A percentile compares a stretch with the other conserved stretches of the same genome.
Evolutionary conservation across 1,140 invertebrate species (phyloP).

Genomic region (Lamellibrachia luymesi): DNA sequence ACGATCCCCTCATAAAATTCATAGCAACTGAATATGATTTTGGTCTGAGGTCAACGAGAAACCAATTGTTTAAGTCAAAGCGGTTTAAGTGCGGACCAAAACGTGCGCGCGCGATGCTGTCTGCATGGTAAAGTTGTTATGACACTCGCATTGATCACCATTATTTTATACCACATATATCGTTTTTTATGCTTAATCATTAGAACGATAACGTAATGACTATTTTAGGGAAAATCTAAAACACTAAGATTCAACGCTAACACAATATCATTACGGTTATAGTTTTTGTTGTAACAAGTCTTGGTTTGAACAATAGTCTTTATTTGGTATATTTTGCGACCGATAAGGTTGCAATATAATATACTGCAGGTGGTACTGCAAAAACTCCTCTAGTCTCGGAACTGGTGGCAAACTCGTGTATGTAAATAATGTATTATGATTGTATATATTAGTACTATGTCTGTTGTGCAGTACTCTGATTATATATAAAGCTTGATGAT

Average conservation of each 20-base stretch:
- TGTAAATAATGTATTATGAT: background rate
- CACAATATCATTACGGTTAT: background rate
- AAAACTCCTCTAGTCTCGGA: background rate
- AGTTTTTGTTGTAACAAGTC: background rate
- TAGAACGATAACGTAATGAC: background rate
- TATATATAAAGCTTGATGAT: background rate
- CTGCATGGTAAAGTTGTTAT: background rate
- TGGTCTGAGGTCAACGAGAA: too few relatives aligned
- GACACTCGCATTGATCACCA: background rate
- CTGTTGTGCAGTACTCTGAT: background rate
- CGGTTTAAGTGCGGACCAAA: background rate
- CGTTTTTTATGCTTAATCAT: background rate
- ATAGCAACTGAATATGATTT: too few relatives aligned
- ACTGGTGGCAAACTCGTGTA: background rate
- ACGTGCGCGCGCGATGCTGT: background rate
- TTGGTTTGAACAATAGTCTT: background rate
- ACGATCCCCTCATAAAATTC: too few relatives aligned
- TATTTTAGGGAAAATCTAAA: background rate
- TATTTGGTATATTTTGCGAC: background rate
- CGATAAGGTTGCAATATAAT: background rate
- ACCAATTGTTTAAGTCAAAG: background rate
- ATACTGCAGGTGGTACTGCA: background rate
- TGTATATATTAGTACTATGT: background rate
- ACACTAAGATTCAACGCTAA: background rate
- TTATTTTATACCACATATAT: too few relatives aligned